Base-by-base conservation (phyloP, 2,888 invertebrate genomes). In the Erebia aethiops region DNA sequence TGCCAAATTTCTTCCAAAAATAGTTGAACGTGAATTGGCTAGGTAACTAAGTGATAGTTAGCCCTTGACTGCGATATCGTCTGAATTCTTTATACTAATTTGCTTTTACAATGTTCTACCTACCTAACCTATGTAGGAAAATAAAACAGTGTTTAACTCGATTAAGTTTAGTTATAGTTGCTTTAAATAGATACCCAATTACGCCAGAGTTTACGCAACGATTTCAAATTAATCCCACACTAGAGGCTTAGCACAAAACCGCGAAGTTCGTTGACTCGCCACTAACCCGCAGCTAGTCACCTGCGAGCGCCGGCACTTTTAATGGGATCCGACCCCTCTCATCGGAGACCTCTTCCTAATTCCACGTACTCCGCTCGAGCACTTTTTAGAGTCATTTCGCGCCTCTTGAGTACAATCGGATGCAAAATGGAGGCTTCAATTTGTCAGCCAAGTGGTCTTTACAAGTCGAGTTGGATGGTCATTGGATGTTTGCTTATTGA, bases 311-410 rank as follows among this genome's bases (percentile, higher is more conserved):
- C 78, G 80, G 74, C 77, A 79, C 80, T 82, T 81, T 82, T 85
- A 87, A 87, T 87, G 83, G 82, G 82, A 83, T 81, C 81, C 78
- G 79, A 81, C 82, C 83, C 84, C 83, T 83, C 82, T 80, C 75
- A 75, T 76, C 78, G 77, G 77, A 79, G 83, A 83, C 82, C 85
- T 84, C 80, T 80, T 84, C 78, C 84, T 87, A 87, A 90, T 90
- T 86, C 85, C 82, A 85, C 83, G 77, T 78, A 77, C 85, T 88
- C 81, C 76, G 80, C 79, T 84, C 78, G 75, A 89, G 84, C 82
- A 86, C 87, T 88, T 90, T 90, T 91, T 87, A 86, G 83, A 86
- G 84, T 86, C 87, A 86, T 88, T 88, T 81, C 78, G 77, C 77
- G 80, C 84, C 87, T 88, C 87, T 87, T 79, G 86, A 88, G 86